Base-by-base conservation (phyloP, 1,140 invertebrate species). In the Anoplophora glabripennis region DNA sequence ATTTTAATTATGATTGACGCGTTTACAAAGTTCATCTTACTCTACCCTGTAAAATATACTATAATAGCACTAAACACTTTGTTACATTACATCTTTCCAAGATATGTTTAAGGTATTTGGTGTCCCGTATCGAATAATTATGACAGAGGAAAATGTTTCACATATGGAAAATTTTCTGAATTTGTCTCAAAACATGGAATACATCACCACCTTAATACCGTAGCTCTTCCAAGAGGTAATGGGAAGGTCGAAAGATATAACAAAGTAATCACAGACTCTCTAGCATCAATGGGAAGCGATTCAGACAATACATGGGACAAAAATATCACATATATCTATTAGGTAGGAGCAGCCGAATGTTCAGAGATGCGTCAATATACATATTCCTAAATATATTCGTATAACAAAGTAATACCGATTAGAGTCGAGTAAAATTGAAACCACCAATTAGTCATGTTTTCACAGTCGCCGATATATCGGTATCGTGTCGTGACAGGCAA, bases 241-340 rank as follows among this genome's bases (percentile, higher is more conserved):
- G 70, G 63, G 0, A 67, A 71, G 47, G 58, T 71, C 0, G 68
- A 73, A 51, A 15, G 67, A 18, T 57, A 64, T 9, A 71, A 72
- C 45, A 11, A n/a, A 9, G 56, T 52, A 1, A 34, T 69, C n/a
- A 49, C 53, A 18, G 55, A 67, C 17, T 64, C 63, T 51, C 12
- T 70, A 11, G 52, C 64, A 1, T 67, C 57, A 38, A 63, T 63
- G 57, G 57, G 46, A 1, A 53, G 58, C 9, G 40, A 56, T 35
- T 7, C 36, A 0, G 33, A 52, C 4, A 41, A 62, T 44, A 35
- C 58, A 10, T 62, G 60, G 55, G 58, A 64, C 37, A 12, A 52
- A 12, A 64, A 64, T 53, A 33, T 64, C n/a, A n/a, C n/a, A n/a
- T n/a, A n/a, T n/a, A n/a, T n/a, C n/a, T n/a, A n/a, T n/a, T n/a